Base-by-base conservation (phyloP, 2,888 invertebrate species). In the Orthosia cruda region DNA sequence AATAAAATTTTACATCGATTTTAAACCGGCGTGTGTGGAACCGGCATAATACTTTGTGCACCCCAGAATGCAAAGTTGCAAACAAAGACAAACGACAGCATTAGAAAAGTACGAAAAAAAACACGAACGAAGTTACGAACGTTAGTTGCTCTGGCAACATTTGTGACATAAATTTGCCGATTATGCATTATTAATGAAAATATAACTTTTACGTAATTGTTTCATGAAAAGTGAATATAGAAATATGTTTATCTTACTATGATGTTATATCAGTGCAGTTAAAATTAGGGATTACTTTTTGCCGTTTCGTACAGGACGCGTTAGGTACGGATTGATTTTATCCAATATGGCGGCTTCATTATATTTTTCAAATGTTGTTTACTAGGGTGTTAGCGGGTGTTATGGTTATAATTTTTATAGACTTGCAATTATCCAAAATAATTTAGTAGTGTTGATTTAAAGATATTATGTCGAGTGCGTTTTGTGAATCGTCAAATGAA, bases 281-380 rank as follows among this genome's bases (percentile, higher is more conserved):
- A 73, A 71, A 81, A 68, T 54, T 64, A 69, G 20, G 45, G 88
- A 88, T 88, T 88, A 71, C 59, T 69, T 71, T 79, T 75, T 61
- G 64, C 62, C 61, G 5, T 68, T 62, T 5, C 9, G 72, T 61
- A 79, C 57, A 32, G 78, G 74, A 90, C 82, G 90, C 89, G 81
- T 80, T 80, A 71, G 76, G 75, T 70, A 75, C 76, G 80, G 81
- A 81, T 77, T 83, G 81, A 83, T 84, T 74, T 72, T 69, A 85
- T 91, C 89, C 93, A 94, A 93, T 92, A 94, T 94, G 94, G 94
- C 94, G 90, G 92, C 92, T 90, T 87, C 80, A 86, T 74, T 88
- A 82, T 83, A 87, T 90, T 89, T 89, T 89, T 88, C 84, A 84
- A 86, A 77, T 83, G 84, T 90, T 91, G 91, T 92, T 92, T 93